Evolutionary conservation across 2,888 invertebrate genomes (phyloP).

Genomic region (Oscheius sp.): DNA sequence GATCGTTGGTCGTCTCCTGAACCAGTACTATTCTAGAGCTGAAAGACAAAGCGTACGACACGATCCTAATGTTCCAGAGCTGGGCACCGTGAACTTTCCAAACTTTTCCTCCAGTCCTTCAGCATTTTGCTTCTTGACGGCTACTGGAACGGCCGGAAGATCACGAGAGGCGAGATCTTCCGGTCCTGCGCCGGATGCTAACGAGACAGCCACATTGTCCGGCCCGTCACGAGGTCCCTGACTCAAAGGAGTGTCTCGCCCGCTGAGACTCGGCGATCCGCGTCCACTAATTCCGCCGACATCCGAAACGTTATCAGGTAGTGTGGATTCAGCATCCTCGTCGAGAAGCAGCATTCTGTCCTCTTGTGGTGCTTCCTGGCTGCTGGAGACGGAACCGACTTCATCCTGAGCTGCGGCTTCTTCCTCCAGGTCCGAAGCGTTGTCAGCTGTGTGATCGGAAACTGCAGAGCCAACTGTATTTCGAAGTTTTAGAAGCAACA

Average conservation of each 20-base stretch:
- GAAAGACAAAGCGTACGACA: constrained; percentile 34
- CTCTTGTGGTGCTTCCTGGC: constrained; percentile 42
- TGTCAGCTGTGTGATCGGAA: constrained; percentile 54
- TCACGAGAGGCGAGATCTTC: constrained; percentile 36
- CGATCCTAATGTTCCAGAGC: constrained; percentile 38
- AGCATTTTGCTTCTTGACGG: constrained; percentile 81
- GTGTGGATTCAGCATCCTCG: constrained; percentile 61
- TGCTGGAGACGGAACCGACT: constrained; percentile 44
- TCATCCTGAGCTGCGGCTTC: constrained; percentile 56
- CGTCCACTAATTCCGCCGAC: constrained; percentile 81
- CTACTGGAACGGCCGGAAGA: constrained; percentile 74
- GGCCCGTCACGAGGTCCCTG: constrained; percentile 30
- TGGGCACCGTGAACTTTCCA: constrained; percentile 95
- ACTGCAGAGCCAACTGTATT: constrained; percentile 39
- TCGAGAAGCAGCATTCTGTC: constrained; percentile 44
- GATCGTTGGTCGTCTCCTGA: constrained; percentile 92
- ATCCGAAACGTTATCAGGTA: constrained; percentile 88
- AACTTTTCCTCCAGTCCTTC: constrained; percentile 98
- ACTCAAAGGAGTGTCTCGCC: constrained; percentile 87
- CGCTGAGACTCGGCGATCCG: constrained; percentile 76
- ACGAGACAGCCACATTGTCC: constrained; percentile 37
- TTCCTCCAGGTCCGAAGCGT: constrained; percentile 60
- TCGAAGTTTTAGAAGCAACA: background rate
- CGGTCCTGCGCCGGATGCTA: constrained; percentile 43
- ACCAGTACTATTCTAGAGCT: constrained; percentile 59